These are phyloP conservation scores for Pseudomyrmex pallidus DNA, from an alignment of 1,140 invertebrate species.

Conservation along the genomic window DNA sequence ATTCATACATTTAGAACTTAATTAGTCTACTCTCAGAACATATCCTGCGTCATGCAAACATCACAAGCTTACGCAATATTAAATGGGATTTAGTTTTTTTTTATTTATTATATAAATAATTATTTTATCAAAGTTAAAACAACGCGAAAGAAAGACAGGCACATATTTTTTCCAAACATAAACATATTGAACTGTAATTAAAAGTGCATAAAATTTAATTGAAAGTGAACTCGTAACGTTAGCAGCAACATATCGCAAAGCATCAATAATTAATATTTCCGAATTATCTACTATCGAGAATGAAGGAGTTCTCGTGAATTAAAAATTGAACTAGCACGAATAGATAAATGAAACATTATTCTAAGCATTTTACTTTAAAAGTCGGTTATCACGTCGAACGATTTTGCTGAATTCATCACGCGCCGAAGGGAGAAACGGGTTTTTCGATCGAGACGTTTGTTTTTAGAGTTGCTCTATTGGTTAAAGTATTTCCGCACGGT, in stretches of 20 bases:
- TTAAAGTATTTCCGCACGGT: neutral
- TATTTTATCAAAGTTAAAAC: conserved; percentile 9
- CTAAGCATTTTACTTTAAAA: neutral
- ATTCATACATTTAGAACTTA: conserved; percentile 21
- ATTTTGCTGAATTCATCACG: neutral
- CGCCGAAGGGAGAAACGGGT: neutral
- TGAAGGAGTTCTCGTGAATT: conserved; percentile 4
- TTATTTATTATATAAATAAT: too few relatives aligned
- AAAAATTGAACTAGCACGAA: neutral
- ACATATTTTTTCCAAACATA: too few relatives aligned
- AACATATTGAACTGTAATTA: neutral
- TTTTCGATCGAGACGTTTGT: neutral
- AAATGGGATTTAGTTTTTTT: neutral
- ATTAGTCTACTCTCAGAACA: neutral
- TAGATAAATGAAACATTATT: conserved; percentile 9
- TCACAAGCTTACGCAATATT: neutral
- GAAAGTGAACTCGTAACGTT: neutral
- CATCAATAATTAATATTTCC: neutral
- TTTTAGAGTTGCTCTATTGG: conserved; percentile 6
- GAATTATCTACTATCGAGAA: neutral
- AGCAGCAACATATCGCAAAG: neutral
- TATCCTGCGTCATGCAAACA: neutral
- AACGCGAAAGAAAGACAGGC: too few relatives aligned
- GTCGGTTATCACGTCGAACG: conserved; percentile 3
- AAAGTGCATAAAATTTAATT: neutral